Base-by-base conservation (phyloP, 2,888 invertebrate species). In the Diaprepes abbreviatus region DNA sequence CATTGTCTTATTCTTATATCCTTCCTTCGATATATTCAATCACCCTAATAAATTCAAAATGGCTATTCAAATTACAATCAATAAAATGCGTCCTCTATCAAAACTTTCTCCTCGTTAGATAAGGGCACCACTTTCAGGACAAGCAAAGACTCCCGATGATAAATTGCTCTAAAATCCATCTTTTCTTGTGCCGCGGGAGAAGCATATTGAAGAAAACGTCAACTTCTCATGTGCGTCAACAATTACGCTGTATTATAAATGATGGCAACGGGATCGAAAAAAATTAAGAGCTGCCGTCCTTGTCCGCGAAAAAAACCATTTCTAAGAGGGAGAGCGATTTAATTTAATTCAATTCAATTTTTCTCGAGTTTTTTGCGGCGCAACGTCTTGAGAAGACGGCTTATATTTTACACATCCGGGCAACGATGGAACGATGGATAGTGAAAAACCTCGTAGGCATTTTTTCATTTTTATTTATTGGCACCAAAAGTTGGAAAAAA, bases 131-230 rank as follows among this genome's bases (percentile, higher is more conserved):
- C 36, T 35, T 52, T 33, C 10, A 16, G 35, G 19, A 58, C 69
- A 36, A 63, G 40, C 31, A 66, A 48, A 12, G 40, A 31, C 31
- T 55, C 59, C 24, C 54, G 70, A 70, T 70, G 70, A 70, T 70
- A 66, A 70, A 70, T 70, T 66, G 19, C 70, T 38, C 55, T 24
- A 57, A 62, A 55, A 70, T 70, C 66, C 66, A 62, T 70, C 70
- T 70, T 65, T 64, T 70, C 70, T 70, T 65, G 54, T 36, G 54
- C 35, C 38, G 70, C 60, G 59, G 38, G 67, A 62, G 55, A 36
- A 70, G 63, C 71, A 66, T 71, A 67, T 71, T 71, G 71, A 71
- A 63, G 71, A 71, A 71, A 71, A 67, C 57, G 71, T 71, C 71
- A 71, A 71, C 71, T 71, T 71, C 66, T 64, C 67, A 64, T 71